phyloP scores from a whole-genome alignment of 1,140 invertebrate species.

The Drosophila bipectinata region DNA sequence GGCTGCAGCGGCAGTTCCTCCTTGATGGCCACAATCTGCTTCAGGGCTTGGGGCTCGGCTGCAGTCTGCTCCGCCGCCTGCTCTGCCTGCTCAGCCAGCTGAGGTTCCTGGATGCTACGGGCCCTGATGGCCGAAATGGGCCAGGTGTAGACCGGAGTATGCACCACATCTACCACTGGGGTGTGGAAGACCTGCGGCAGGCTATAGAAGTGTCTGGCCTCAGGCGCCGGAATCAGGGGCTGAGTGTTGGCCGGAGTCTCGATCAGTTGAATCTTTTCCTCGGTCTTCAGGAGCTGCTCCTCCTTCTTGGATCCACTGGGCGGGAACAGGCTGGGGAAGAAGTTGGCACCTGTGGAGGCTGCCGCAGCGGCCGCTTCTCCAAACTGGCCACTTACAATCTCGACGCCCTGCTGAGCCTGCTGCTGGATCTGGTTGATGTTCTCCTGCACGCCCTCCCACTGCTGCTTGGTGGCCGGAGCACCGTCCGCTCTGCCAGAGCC shows the following conservation, averaged over 20 bases:
- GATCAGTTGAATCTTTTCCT: slow-evolving; percentile 63
- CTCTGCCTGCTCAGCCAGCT: slow-evolving; percentile 18
- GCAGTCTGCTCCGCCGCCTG: slow-evolving; percentile 30
- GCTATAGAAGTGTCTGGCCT: slow-evolving; percentile 68
- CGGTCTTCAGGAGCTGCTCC: slow-evolving; percentile 32
- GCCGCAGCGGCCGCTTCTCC: slow-evolving; percentile 64
- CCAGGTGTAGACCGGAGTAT: slow-evolving; percentile 62
- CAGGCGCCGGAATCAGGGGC: slow-evolving; percentile 57
- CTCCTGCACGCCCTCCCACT: slow-evolving; percentile 44
- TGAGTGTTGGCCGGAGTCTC: slow-evolving; percentile 73
- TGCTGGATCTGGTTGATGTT: slow-evolving; percentile 62
- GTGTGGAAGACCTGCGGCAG: slow-evolving; percentile 70
- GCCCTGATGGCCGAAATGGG: slow-evolving; percentile 75
- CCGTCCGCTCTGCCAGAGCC: slow-evolving; percentile 55
- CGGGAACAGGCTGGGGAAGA: slow-evolving; percentile 67
- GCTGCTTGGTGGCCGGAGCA: slow-evolving; percentile 48
- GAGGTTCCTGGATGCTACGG: slow-evolving; percentile 63
- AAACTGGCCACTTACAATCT: slow-evolving; percentile 57
- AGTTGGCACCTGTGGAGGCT: slow-evolving; percentile 60
- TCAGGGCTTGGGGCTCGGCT: slow-evolving; percentile 24
- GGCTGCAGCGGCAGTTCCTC: slow-evolving; percentile 10
- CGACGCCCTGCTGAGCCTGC: slow-evolving; percentile 53
- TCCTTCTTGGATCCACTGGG: slow-evolving; percentile 39
- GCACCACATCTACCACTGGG: slow-evolving; percentile 74
- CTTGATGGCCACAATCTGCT: slow-evolving; percentile 29